Base-by-base conservation (phyloP, 2,113 vertebrate species). In the Ctenomys sociabilis region DNA sequence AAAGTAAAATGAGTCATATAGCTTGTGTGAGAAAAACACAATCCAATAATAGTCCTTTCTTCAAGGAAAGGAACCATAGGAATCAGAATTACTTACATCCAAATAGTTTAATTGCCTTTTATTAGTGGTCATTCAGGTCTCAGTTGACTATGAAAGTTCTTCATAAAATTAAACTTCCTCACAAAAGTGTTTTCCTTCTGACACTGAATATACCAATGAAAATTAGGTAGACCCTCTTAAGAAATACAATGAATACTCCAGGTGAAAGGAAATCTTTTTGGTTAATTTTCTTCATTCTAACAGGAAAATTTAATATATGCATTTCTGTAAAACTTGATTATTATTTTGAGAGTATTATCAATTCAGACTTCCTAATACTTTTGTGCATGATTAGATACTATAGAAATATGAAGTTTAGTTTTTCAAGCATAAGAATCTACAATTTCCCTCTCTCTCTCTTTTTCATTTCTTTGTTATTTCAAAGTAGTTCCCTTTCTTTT, bases 281-380 rank as follows among this genome's bases (percentile, higher is more conserved):
- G 30, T 85, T 95, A 63, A 54, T 80, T 75, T 72, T 80, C 63
- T 85, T 93, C 30, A 70, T 0, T 85, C 54, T 96, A 88, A 84
- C 3, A 91, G 35, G 17, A 77, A 91, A 13, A 43, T 86, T 86
- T 95, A 86, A 59, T 52, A 70, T 37, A 5, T 10, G 21, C 1
- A 77, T 88, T 88, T 90, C 16, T 90, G 8, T 92, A n/a, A 45
- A 66, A 92, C 88, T 96, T 80, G 13, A 87, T 80, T 95, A 95
- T 87, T 91, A 90, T 96, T 93, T 82, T 92, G 81, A 93, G 54
- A 73, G 73, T 21, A 75, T 37, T 73, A 77, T 21, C 12, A 63
- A 70, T 35, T 19, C 52, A 88, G 43, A 70, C 16, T 1, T 73
- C 57, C 3, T 45, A 54, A 77, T 35, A 21, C 24, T 84, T 89